Evolutionary conservation across 1,140 invertebrate species (phyloP).

Genomic region (Megathymus violae): DNA sequence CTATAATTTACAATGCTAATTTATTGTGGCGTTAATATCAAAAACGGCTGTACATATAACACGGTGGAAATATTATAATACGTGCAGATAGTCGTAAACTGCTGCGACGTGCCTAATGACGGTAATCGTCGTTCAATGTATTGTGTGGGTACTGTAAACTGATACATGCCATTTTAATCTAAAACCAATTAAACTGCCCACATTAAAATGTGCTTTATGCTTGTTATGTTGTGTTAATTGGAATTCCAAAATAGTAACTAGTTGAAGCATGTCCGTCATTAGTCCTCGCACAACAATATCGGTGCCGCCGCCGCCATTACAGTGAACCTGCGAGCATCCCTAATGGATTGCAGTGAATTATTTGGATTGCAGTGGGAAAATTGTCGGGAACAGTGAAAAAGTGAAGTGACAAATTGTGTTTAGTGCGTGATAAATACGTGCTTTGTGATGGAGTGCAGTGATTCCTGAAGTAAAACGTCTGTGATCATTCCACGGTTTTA

Average conservation of each 20-base stretch:
- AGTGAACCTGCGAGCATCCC: conserved; percentile 51
- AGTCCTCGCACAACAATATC: conserved; percentile 57
- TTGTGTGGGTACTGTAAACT: conserved; percentile 39
- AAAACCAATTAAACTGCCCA: conserved; percentile 32
- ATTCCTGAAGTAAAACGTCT: conserved; percentile 40
- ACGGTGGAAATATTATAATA: conserved; percentile 5
- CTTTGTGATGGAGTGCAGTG: conserved; percentile 72
- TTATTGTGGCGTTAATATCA: too few species aligned
- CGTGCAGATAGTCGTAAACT: conserved; percentile 23
- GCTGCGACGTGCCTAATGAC: conserved; percentile 55
- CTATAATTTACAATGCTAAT: background rate
- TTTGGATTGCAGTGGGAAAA: conserved; percentile 79
- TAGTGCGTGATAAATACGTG: conserved; percentile 59
- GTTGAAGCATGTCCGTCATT: conserved; percentile 63
- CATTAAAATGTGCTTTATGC: conserved; percentile 49
- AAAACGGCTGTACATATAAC: background rate
- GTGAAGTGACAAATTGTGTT: conserved; percentile 73
- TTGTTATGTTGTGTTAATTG: conserved; percentile 58
- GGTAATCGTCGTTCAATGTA: conserved; percentile 47
- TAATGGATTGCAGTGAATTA: conserved; percentile 78
- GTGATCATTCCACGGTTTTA: conserved; percentile 22
- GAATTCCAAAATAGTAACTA: conserved; percentile 47
- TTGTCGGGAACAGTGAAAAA: conserved; percentile 61
- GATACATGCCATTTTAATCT: conserved; percentile 21
- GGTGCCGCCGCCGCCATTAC: conserved; percentile 72